Base-by-base conservation (phyloP, 2,888 invertebrate genomes). In the Electrophaes corylata region DNA sequence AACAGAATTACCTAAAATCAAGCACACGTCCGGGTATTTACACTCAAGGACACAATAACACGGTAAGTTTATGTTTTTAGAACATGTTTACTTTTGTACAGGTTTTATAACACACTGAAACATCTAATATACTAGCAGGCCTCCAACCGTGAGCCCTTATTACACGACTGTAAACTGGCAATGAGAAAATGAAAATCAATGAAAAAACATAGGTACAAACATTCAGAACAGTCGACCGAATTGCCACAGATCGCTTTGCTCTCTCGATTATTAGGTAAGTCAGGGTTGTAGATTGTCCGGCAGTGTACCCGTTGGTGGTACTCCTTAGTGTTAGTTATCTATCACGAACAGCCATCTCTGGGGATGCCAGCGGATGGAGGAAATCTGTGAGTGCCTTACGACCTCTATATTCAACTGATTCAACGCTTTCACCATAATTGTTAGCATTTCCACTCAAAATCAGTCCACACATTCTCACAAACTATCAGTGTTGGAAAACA, bases 1-100 rank as follows among this genome's bases (percentile, higher is more conserved):
- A 85, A 81, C 75, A 78, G 75, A 78, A 84, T 79, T 78, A 79
- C 75, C 72, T 72, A 69, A 74, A 72, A 75, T 74, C 72, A 70
- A 64, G 71, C 66, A 64, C 65, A 62, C 64, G 57, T 64, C 58
- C 65, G 26, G 49, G 65, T 71, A 70, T 73, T 70, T 77, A 73
- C 75, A 79, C 60, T 72, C 53, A 26, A 10, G 55, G 66, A 60
- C 70, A 67, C 26, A 54, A 16, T 6, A 44, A 49, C 10, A 29
- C 6, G 5, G 10, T 29, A 29, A 10, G 10, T 29, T 29, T 29
- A 29, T 29, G 5, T 10, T 29, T 26, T 26, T 8, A 29, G 10
- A 29, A 29, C n/a, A 10, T 29, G 10, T 6, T 26, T 29, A 2
- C 1, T 3, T 20, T 29, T 29, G 10, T 10, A 29, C 8, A 6